A percentile compares a stretch with the other conserved stretches of the same genome.
Evolutionary conservation across 2,797 vertebrate species (phyloP).

Genomic region (Vireo griseus): DNA sequence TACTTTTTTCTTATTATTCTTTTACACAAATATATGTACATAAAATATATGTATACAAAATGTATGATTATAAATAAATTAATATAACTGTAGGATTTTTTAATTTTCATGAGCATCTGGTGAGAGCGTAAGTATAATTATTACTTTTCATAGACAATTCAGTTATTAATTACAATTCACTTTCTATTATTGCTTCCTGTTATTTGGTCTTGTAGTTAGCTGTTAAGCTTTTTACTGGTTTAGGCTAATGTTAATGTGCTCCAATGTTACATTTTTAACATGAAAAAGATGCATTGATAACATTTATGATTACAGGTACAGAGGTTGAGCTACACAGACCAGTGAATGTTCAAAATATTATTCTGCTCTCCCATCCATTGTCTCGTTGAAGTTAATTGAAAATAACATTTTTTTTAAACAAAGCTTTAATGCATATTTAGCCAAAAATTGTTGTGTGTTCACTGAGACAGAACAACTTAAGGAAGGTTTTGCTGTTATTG

Average conservation of each 20-base stretch:
- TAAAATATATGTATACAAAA: neutral
- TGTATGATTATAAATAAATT: neutral
- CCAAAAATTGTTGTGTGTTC: neutral
- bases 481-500: neutral
- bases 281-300: neutral
- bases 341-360: neutral
- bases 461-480: neutral
- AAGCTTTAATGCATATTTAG: neutral
- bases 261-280: neutral
- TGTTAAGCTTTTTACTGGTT: neutral
- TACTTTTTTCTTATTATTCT: neutral
- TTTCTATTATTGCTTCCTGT: neutral
- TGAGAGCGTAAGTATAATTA: neutral
- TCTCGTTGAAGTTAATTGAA: neutral
- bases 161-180: neutral
- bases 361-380: neutral
- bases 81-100: neutral
- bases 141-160: neutral
- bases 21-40: rapidly evolving
- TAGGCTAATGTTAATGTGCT: neutral
- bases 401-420: neutral
- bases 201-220: neutral
- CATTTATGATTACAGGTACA: neutral
- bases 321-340: neutral
- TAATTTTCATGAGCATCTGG: neutral